phyloP scores from a whole-genome alignment of 2,113 vertebrate genomes.

The Brienomyrus brachyistius region DNA sequence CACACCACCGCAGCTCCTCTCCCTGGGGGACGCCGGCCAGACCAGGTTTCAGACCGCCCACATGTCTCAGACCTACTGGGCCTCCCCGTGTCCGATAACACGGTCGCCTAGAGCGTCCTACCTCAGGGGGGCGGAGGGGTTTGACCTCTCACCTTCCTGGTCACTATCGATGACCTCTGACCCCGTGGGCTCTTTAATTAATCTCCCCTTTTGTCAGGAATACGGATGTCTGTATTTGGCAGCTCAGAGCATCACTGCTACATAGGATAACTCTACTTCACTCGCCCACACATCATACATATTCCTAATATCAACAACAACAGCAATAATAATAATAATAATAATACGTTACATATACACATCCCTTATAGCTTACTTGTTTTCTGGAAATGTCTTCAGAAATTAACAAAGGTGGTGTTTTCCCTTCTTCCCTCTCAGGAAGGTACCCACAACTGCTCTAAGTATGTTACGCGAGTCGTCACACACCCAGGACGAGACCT shows the following conservation, averaged over 20 bases:
- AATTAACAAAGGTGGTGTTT: neutral
- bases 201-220: slow-evolving; percentile 27
- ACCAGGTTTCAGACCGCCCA: neutral
- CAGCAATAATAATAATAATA: neutral
- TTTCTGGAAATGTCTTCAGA: neutral
- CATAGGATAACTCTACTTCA: slow-evolving; percentile 51
- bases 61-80: neutral
- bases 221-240: slow-evolving; percentile 19
- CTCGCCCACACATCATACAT: neutral
- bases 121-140: neutral
- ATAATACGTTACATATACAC: neutral
- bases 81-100: neutral
- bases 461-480: neutral
- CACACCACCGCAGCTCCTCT: neutral
- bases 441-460: neutral
- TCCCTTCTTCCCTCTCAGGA: neutral
- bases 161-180: neutral
- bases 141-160: neutral
- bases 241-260: slow-evolving; percentile 48
- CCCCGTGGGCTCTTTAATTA: neutral
- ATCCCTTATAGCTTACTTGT: neutral
- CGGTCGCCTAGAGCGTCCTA: neutral
- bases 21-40: neutral
- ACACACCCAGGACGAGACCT: neutral
- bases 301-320: neutral